A percentile compares a stretch with the other conserved stretches of the same genome.
Evolutionary conservation across 2,113 vertebrate species (phyloP).

Genomic region (Mionectes macconnelli): DNA sequence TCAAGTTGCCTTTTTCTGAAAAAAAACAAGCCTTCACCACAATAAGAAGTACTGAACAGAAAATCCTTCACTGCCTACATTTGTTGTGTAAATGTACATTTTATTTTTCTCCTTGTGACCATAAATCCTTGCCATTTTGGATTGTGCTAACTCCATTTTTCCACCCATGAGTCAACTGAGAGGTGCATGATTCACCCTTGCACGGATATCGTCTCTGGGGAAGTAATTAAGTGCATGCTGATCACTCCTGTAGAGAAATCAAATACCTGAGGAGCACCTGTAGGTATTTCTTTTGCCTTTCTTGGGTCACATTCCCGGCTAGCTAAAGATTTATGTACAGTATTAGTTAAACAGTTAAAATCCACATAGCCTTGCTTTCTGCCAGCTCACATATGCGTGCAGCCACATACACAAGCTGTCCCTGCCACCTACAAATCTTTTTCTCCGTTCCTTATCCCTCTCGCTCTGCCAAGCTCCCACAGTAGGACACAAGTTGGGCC

Average conservation of each 20-base stretch:
- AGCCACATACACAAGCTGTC: slow-evolving; percentile 48
- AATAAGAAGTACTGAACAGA: background rate
- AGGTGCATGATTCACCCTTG: slow-evolving; percentile 43
- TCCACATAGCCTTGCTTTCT: background rate
- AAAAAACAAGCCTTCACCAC: background rate
- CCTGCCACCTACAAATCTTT: slow-evolving; percentile 50
- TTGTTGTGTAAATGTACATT: slow-evolving; percentile 34
- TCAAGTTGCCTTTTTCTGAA: slow-evolving; percentile 18
- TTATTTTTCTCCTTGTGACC: slow-evolving; percentile 22
- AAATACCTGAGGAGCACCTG: background rate
- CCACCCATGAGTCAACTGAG: slow-evolving; percentile 21
- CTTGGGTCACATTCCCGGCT: background rate
- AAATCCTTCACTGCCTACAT: background rate
- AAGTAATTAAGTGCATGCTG: background rate
- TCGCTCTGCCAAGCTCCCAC: slow-evolving; percentile 41
- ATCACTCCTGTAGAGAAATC: background rate
- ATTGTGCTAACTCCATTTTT: slow-evolving; percentile 31
- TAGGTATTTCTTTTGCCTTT: background rate
- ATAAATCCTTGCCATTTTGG: slow-evolving; percentile 18
- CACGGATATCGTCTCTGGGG: background rate
- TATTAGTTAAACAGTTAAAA: slow-evolving; percentile 1
- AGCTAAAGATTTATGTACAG: background rate
- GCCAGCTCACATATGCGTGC: slow-evolving; percentile 30
- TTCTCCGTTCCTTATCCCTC: background rate
- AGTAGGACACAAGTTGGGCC: slow-evolving; percentile 36